Conservation (phyloP, 2,888 invertebrate species). For the Papilio gigon region DNA sequence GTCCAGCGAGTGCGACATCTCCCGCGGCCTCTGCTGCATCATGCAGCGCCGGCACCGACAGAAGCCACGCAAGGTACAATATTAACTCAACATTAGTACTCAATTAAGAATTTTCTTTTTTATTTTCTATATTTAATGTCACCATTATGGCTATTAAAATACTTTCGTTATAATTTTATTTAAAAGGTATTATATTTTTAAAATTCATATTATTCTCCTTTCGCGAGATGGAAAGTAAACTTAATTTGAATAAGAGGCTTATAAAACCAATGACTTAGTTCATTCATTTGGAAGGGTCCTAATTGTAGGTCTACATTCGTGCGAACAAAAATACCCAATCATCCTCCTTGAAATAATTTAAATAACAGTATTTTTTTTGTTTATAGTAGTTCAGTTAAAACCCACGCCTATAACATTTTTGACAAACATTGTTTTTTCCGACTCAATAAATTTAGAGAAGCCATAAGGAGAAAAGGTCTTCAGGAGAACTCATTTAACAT, state of each 20-base stretch:
- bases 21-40: slow-evolving; percentile 93
- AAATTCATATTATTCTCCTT: background rate
- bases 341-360: too few relatives aligned
- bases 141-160: too few relatives aligned
- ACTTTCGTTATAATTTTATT: background rate
- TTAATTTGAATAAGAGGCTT: background rate
- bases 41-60: slow-evolving; percentile 92
- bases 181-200: background rate
- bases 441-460: too few relatives aligned
- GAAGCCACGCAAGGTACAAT: slow-evolving; percentile 88
- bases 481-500: slow-evolving; percentile 11
- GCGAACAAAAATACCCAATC: too few relatives aligned
- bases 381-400: too few relatives aligned
- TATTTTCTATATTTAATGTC: background rate
- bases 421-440: background rate
- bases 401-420: too few relatives aligned
- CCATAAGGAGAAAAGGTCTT: too few relatives aligned
- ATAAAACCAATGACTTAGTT: background rate
- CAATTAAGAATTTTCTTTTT: background rate
- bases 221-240: background rate
- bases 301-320: too few relatives aligned
- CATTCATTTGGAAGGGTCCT: background rate
- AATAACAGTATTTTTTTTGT: too few relatives aligned
- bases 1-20: slow-evolving; percentile 93
- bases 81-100: background rate